A percentile compares a stretch with the other conserved stretches of the same genome.
Evolutionary conservation across 2,797 vertebrate species (phyloP).

Genomic region (Myiotriccus ornatus): DNA sequence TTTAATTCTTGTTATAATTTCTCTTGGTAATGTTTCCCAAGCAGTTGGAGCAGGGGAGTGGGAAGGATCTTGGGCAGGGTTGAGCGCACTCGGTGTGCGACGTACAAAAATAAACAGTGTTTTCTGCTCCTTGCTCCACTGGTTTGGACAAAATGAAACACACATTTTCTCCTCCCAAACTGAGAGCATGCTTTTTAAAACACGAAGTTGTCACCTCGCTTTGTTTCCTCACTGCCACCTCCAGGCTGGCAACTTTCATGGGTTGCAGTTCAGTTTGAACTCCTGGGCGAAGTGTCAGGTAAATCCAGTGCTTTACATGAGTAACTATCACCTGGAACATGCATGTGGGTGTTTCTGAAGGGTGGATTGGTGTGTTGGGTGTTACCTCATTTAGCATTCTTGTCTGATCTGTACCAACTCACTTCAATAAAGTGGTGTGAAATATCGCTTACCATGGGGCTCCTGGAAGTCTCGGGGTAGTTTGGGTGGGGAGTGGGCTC

Average conservation of each 20-base stretch:
- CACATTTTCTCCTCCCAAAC: not conserved
- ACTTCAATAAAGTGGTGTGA: fast-evolving
- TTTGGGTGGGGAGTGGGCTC: not conserved
- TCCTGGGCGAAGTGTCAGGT: not conserved
- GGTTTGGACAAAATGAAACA: not conserved
- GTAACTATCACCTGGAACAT: not conserved
- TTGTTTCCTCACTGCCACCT: not conserved
- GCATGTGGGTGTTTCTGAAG: not conserved
- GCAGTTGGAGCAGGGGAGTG: not conserved
- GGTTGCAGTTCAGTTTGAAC: not conserved
- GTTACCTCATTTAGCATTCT: not conserved
- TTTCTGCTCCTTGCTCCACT: not conserved
- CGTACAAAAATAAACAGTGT: not conserved
- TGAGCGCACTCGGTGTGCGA: fast-evolving
- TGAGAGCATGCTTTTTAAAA: not conserved
- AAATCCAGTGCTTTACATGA: not conserved
- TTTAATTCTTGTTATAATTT: not conserved
- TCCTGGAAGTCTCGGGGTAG: not conserved
- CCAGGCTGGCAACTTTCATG: not conserved
- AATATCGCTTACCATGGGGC: fast-evolving
- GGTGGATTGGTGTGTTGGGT: not conserved
- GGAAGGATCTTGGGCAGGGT: not conserved
- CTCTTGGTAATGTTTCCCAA: not conserved
- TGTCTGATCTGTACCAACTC: not conserved
- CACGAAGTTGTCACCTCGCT: not conserved